Evolutionary conservation across 1,140 invertebrate genomes (phyloP).

Genomic region (Acromyrmex echinatior): DNA sequence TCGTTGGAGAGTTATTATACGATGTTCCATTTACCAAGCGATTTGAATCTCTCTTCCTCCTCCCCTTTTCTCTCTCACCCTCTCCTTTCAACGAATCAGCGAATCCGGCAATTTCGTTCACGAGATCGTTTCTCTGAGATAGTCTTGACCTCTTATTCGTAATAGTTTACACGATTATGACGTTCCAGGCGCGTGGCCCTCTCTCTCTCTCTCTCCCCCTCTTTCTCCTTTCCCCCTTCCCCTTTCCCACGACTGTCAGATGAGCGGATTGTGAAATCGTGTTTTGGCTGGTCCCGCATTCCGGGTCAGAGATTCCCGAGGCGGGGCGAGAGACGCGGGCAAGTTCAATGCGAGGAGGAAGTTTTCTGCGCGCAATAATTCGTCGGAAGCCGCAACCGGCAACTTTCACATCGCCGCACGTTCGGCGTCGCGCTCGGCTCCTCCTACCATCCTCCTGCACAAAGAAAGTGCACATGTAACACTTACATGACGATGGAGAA

Average conservation of each 20-base stretch:
- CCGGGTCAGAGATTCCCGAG: constrained; percentile 70
- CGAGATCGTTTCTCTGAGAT: constrained; percentile 56
- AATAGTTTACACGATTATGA: constrained; percentile 57
- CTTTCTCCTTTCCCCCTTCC: neutral
- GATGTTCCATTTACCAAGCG: constrained; percentile 11
- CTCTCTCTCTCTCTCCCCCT: neutral
- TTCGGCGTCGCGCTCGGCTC: constrained; percentile 18
- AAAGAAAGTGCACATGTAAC: constrained; percentile 84
- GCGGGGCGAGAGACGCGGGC: constrained; percentile 38
- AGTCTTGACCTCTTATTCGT: constrained; percentile 47
- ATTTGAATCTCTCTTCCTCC: neutral
- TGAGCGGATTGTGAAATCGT: constrained; percentile 68
- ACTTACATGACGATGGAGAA: constrained; percentile 76
- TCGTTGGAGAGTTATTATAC: neutral
- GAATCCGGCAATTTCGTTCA: neutral
- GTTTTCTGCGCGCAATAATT: constrained; percentile 60
- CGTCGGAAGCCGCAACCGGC: constrained; percentile 55
- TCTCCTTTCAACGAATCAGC: neutral
- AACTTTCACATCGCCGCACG: constrained; percentile 78
- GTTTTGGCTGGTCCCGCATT: constrained; percentile 71
- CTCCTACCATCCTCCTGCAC: constrained; percentile 40
- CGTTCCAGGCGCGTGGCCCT: constrained; percentile 1
- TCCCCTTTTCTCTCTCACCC: neutral
- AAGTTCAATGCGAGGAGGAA: constrained; percentile 79
- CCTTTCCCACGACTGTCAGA: neutral